Conservation (phyloP, 2,113 vertebrate genomes). For the Cichladusa arquata region DNA sequence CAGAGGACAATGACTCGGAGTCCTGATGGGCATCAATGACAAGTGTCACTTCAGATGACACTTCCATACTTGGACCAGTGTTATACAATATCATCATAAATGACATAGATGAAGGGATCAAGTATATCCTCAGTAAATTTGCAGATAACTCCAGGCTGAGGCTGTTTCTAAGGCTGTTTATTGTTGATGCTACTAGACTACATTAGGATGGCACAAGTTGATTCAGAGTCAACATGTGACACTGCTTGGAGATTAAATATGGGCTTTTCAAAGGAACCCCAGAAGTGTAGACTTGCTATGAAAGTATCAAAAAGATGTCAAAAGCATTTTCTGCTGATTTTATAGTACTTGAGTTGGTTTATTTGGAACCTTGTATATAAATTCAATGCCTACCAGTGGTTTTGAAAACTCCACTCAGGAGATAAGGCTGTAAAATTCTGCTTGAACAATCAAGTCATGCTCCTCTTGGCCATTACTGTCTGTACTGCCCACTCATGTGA, state of each 20-base stretch:
- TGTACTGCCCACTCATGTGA: not conserved
- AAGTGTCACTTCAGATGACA: no score
- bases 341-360: not conserved
- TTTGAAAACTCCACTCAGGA: not conserved
- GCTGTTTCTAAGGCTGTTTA: not conserved
- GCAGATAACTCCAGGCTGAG: not conserved
- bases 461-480: not conserved
- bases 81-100: not conserved
- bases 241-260: not conserved
- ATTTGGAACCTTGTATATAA: not conserved
- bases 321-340: not conserved
- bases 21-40: not conserved
- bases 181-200: not conserved
- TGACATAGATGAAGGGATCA: not conserved
- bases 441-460: conserved; percentile 3
- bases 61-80: not conserved
- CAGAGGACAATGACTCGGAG: not conserved
- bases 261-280: not conserved
- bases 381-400: not conserved
- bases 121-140: not conserved
- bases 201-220: not conserved
- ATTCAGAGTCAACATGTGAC: not conserved
- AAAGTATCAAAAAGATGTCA: not conserved
- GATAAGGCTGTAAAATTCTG: not conserved
- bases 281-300: not conserved